These are phyloP conservation scores for Anguilla megastoma DNA, from an alignment of 2,797 vertebrate genomes.

Conservation along the genomic window DNA sequence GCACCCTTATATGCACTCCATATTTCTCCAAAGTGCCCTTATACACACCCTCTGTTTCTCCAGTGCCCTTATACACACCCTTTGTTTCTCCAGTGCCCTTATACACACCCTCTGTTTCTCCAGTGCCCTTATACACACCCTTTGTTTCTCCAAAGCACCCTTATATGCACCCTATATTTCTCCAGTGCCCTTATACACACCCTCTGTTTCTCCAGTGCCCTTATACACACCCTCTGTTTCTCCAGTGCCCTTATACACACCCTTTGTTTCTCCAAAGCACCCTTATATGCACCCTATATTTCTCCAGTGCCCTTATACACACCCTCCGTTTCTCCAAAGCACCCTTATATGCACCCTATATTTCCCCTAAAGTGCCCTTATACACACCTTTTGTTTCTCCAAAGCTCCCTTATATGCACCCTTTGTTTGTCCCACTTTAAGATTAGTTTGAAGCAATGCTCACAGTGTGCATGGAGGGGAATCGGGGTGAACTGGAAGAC, in stretches of 20 bases:
- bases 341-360: neutral
- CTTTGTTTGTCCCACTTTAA: neutral
- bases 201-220: neutral
- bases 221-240: neutral
- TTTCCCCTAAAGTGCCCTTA: too few species aligned
- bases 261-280: too few species aligned
- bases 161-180: neutral
- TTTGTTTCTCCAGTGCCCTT: neutral
- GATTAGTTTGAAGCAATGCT: neutral
- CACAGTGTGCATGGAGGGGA: neutral
- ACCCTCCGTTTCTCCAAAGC: neutral
- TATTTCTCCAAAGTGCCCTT: too few species aligned
- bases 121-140: too few species aligned
- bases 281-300: too few species aligned
- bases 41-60: neutral
- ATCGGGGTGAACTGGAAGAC: constrained; percentile 12
- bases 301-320: neutral
- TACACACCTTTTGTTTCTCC: neutral
- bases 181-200: neutral
- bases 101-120: neutral
- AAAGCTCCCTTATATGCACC: neutral
- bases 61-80: neutral
- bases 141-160: too few species aligned
- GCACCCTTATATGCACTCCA: neutral
- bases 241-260: neutral